Conservation (phyloP, 2,113 vertebrate genomes). For the Vombatus ursinus region DNA sequence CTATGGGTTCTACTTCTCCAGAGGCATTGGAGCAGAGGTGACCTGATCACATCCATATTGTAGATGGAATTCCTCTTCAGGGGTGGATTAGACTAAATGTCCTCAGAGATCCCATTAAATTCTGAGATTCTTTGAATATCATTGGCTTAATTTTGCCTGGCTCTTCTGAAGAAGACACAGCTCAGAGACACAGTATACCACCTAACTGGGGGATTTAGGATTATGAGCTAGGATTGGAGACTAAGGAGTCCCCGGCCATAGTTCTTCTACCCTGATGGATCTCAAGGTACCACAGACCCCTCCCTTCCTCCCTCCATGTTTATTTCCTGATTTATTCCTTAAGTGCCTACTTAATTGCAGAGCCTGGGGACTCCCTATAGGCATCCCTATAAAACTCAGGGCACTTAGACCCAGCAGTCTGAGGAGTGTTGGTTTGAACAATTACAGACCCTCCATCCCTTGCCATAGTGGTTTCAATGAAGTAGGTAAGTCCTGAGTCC, state of each 20-base stretch:
- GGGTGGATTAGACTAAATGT: neutral
- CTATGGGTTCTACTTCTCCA: neutral
- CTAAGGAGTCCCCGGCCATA: neutral
- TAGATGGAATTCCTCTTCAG: neutral
- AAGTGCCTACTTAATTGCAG: neutral
- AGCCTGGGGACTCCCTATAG: neutral
- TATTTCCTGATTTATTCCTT: neutral
- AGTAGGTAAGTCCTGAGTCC: neutral
- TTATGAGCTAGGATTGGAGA: neutral
- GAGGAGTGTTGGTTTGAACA: neutral
- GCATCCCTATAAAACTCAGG: neutral
- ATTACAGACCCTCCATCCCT: neutral
- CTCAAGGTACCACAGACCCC: neutral
- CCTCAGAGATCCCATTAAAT: neutral
- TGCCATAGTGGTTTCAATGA: neutral
- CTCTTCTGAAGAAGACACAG: neutral
- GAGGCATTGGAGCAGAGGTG: neutral
- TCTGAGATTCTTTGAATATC: neutral
- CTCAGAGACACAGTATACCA: neutral
- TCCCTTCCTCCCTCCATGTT: neutral
- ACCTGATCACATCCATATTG: neutral
- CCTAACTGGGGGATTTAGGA: neutral
- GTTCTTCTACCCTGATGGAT: neutral
- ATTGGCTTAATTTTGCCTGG: neutral
- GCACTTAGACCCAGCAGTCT: neutral